These are phyloP conservation scores for Ovis canadensis DNA, from an alignment of 2,113 vertebrate genomes.

Conservation along the genomic window DNA sequence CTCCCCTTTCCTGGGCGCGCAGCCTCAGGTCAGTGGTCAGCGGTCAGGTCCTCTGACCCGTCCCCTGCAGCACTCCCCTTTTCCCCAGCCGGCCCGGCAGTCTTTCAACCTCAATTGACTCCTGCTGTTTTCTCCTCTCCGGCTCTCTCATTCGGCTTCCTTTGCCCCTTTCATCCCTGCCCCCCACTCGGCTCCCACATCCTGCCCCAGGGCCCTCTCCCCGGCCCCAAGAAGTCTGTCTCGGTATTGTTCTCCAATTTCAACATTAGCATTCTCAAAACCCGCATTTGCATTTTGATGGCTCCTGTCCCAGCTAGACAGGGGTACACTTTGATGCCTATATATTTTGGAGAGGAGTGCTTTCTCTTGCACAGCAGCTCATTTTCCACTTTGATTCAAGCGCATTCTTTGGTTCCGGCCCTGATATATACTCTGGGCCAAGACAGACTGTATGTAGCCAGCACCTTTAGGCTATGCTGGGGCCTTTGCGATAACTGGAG, in stretches of 20 bases:
- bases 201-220: slow-evolving; percentile 62
- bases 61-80: slow-evolving; percentile 1
- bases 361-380: slow-evolving; percentile 34
- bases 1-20: neutral
- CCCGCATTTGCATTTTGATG: slow-evolving; percentile 74
- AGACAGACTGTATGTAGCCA: slow-evolving; percentile 38
- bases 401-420: slow-evolving; percentile 53
- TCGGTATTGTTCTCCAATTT: slow-evolving; percentile 65
- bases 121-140: slow-evolving; percentile 50
- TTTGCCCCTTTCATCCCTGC: slow-evolving; percentile 66
- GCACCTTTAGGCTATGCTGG: slow-evolving; percentile 61
- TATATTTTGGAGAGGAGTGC: slow-evolving; percentile 55
- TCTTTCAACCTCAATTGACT: slow-evolving; percentile 50
- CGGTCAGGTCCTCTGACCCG: slow-evolving; percentile 41
- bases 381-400: slow-evolving; percentile 71
- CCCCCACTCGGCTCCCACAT: slow-evolving; percentile 65
- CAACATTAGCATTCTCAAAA: slow-evolving; percentile 73
- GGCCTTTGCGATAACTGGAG: slow-evolving; percentile 41
- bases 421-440: slow-evolving; percentile 53
- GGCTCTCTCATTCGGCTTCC: slow-evolving; percentile 48
- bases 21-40: slow-evolving; percentile 53
- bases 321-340: slow-evolving; percentile 61
- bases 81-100: neutral
- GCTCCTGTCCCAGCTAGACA: slow-evolving; percentile 63
- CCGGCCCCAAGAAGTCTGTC: slow-evolving; percentile 69